A percentile compares a stretch with the other conserved stretches of the same genome.
phyloP scores from a whole-genome alignment of 2,113 vertebrate genomes.

The Tupaia tana region DNA sequence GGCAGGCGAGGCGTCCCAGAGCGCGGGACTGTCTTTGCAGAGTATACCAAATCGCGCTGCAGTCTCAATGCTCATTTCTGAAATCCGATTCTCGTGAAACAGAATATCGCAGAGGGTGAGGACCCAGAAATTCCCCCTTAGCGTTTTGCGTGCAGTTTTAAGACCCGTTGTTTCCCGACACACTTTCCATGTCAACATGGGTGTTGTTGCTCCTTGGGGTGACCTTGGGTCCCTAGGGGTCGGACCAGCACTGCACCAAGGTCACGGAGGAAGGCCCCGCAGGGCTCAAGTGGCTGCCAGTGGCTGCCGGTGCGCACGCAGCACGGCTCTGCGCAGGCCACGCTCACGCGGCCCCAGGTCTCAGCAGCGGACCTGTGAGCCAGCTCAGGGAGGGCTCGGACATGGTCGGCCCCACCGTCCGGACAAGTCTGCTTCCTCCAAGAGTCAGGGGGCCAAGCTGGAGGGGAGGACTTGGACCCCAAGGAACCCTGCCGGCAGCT shows the following conservation, averaged over 20 bases:
- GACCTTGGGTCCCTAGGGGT: accelerated
- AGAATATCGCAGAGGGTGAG: accelerated
- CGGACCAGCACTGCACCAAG: accelerated
- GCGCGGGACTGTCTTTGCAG: too few relatives aligned
- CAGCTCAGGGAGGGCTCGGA: background rate
- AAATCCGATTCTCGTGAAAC: background rate
- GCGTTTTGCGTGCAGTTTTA: accelerated
- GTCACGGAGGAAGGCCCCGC: background rate
- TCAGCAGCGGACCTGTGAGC: background rate
- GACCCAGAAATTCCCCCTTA: background rate
- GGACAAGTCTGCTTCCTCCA: background rate
- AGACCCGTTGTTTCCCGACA: background rate
- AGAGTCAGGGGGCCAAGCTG: background rate
- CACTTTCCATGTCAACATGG: accelerated
- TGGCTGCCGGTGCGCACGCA: accelerated
- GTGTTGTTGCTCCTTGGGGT: too few relatives aligned
- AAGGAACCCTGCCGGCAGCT: background rate
- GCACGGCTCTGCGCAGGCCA: too few relatives aligned
- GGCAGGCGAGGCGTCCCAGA: too few relatives aligned
- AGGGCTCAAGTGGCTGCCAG: accelerated
- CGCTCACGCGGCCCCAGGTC: background rate
- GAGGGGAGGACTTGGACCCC: background rate
- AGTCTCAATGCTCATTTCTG: background rate
- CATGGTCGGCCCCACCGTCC: background rate
- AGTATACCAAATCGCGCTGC: background rate